phyloP scores from a whole-genome alignment of 2,797 vertebrate genomes.

The Cynopterus sphinx region DNA sequence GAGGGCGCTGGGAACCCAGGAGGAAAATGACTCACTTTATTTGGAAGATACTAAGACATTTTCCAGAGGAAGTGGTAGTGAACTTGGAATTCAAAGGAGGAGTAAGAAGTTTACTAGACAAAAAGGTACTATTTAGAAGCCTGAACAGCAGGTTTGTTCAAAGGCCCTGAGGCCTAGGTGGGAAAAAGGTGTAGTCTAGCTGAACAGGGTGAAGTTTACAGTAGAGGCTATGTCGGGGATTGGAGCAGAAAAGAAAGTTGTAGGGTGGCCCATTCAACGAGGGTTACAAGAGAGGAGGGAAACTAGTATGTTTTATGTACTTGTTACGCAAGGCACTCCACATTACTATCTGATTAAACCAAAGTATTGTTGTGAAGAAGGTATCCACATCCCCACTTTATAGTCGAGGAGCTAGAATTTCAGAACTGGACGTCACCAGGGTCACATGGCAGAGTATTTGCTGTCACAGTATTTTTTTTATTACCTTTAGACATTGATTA shows the following conservation, averaged over 20 bases:
- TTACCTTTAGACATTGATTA: background rate
- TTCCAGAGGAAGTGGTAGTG: background rate
- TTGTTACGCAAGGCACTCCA: background rate
- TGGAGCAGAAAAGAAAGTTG: background rate
- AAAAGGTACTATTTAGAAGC: background rate
- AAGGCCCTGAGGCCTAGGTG: background rate
- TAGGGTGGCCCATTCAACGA: background rate
- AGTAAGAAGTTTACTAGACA: background rate
- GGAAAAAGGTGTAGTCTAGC: background rate
- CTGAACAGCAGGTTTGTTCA: background rate
- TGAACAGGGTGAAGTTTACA: background rate
- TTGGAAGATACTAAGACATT: background rate
- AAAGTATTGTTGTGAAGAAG: background rate
- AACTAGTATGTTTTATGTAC: background rate
- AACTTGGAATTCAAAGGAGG: background rate
- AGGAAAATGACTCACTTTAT: background rate
- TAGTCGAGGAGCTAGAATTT: background rate
- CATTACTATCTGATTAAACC: background rate
- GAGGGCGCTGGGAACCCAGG: background rate
- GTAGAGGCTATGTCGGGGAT: background rate
- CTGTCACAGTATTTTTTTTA: background rate
- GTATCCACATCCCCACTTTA: background rate
- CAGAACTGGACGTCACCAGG: background rate
- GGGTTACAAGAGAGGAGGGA: background rate
- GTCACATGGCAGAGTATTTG: background rate